These are phyloP conservation scores for Panthera tigris DNA, from an alignment of 2,113 vertebrate genomes.

Conservation along the genomic window DNA sequence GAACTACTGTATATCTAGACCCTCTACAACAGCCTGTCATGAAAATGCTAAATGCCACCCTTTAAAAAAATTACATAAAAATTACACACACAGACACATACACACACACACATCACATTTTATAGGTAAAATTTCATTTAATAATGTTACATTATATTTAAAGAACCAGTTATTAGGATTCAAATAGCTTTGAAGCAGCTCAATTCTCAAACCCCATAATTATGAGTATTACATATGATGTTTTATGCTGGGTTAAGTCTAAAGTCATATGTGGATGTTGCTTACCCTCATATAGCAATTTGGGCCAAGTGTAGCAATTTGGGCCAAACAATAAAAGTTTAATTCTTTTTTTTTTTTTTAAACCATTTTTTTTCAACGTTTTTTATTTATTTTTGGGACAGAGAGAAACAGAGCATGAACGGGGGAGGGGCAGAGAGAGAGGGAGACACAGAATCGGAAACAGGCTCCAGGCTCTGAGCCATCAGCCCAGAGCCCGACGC, in stretches of 20 bases:
- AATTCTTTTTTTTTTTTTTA: no score
- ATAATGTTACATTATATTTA: neutral
- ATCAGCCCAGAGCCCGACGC: no score
- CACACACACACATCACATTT: neutral
- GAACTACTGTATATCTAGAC: neutral
- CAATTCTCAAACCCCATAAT: neutral
- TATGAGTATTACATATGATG: neutral
- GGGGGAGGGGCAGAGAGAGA: no score
- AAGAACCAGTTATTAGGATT: neutral
- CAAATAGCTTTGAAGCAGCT: neutral
- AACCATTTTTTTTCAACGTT: no score
- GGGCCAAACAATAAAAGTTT: neutral
- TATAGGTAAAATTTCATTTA: slow-evolving; percentile 16
- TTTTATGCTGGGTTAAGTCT: neutral
- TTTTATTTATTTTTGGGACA: no score
- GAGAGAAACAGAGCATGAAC: no score
- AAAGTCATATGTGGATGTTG: neutral
- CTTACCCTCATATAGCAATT: neutral
- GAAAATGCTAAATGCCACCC: neutral
- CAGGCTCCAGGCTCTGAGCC: no score
- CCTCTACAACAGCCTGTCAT: neutral
- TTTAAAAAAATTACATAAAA: neutral
- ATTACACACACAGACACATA: no score
- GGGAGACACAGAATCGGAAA: no score
- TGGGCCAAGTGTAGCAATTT: neutral